Base-by-base conservation (phyloP, 1,140 invertebrate genomes). In the Microplitis demolitor region DNA sequence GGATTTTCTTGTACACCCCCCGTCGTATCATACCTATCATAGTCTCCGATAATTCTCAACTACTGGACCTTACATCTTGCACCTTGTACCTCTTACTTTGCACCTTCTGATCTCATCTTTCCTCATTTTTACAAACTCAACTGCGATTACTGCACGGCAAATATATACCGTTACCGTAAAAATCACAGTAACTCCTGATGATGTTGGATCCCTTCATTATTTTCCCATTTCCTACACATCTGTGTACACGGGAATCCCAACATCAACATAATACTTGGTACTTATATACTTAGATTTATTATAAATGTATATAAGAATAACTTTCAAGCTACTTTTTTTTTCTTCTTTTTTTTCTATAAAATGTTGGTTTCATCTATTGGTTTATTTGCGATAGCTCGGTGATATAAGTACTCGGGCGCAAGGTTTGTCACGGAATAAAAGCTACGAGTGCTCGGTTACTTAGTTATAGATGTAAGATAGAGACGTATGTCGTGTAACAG, bases 401-500 rank as follows among this genome's bases (percentile, higher is more conserved):
- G 14, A 62, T 50, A 64, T 50, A 64, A 50, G 62, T 64, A 50
- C 62, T 50, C 45, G 34, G 62, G 62, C 33, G 62, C 16, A 35
- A 64, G 37, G 62, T 64, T 64, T 50, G 62, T 50, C 39, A 50
- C 62, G 34, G 62, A 50, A 50, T 64, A 50, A 50, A 45, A 50
- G 45, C 24, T 35, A n/a, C 33, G 34, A 35, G 16, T 45, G 37
- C 45, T 35, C 50, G 39, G 39, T 62, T 69, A 58, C 70, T 66
- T 74, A 77, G 76, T 71, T 75, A 77, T 77, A 77, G 76, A 77
- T 77, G 74, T 74, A 66, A 77, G 76, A 77, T 77, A 77, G 76
- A 75, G 71, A 75, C 76, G 69, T 71, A 75, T 70, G 74, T 39
- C 66, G 66, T 71, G 61, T 68, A 68, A 45, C 39, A 45, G 39